Evolutionary conservation across 2,797 vertebrate species (phyloP).

Genomic region (Coracias cyanogaster): DNA sequence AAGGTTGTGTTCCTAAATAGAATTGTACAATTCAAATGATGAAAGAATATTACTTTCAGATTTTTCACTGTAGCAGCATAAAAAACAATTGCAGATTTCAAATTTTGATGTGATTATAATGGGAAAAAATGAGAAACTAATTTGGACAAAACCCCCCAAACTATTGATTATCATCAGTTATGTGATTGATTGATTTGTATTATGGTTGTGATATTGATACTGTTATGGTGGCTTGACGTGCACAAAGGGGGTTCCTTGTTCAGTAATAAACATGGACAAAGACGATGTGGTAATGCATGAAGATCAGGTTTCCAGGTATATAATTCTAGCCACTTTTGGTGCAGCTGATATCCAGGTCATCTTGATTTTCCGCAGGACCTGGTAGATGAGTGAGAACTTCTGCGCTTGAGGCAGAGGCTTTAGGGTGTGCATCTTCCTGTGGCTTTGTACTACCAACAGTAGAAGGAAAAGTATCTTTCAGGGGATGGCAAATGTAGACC

Average conservation of each 20-base stretch:
- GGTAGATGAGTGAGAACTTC: background rate
- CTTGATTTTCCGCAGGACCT: background rate
- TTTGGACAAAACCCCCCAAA: background rate
- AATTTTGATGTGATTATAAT: background rate
- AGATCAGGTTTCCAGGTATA: conserved; percentile 21
- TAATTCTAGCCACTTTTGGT: conserved; percentile 34
- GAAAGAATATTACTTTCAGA: background rate
- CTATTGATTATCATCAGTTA: background rate
- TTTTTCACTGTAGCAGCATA: background rate
- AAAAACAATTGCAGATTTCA: background rate
- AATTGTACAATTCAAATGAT: background rate
- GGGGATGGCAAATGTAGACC: background rate
- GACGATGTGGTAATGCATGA: background rate
- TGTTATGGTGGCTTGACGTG: background rate
- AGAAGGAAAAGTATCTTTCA: background rate
- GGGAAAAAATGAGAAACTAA: background rate
- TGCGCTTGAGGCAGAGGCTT: background rate
- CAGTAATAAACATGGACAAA: background rate
- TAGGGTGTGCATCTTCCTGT: background rate
- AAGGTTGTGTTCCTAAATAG: background rate
- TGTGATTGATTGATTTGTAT: background rate
- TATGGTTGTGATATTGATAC: background rate
- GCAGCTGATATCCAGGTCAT: background rate
- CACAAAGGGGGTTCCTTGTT: background rate
- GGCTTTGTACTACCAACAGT: background rate